A percentile compares a stretch with the other conserved stretches of the same genome.
Conservation (phyloP, 2,797 vertebrate genomes). For the Sebastiscus albofasciatus region DNA sequence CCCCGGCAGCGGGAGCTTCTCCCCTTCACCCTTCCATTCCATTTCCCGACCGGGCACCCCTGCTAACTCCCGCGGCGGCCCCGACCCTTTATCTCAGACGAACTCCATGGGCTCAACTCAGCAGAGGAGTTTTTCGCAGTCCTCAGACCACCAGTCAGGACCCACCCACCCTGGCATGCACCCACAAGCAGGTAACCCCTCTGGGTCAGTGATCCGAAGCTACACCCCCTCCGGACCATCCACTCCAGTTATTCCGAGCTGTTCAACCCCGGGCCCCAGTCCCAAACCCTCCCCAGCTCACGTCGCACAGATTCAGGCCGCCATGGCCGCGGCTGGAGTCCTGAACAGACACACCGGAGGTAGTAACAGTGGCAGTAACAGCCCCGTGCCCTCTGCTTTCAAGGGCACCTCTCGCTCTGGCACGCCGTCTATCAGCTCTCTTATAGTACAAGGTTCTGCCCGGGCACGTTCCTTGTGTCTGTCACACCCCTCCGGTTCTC, state of each 20-base stretch:
- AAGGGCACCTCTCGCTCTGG: constrained; percentile 89
- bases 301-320: constrained; percentile 63
- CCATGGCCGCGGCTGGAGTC: constrained; percentile 52
- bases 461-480: constrained; percentile 86
- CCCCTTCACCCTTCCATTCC: constrained; percentile 80
- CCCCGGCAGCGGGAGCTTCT: constrained; percentile 78
- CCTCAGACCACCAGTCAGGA: constrained; percentile 84
- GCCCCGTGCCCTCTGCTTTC: constrained; percentile 93
- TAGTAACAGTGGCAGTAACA: constrained; percentile 83
- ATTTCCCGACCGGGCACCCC: constrained; percentile 83
- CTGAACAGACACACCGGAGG: constrained; percentile 73
- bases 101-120: constrained; percentile 74
- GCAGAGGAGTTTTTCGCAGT: constrained; percentile 81
- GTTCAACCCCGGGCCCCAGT: constrained; percentile 71
- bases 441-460: constrained; percentile 82
- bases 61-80: constrained; percentile 78
- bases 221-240: constrained; percentile 87
- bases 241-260: constrained; percentile 79
- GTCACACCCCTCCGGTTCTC: constrained; percentile 82
- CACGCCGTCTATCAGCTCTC: constrained; percentile 85
- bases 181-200: constrained; percentile 79
- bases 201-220: constrained; percentile 88
- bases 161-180: constrained; percentile 81
- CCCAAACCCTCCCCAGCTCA: constrained; percentile 77
- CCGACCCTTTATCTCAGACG: constrained; percentile 77